Conservation (phyloP, 1,140 invertebrate species). For the Glomeris maerens region DNA sequence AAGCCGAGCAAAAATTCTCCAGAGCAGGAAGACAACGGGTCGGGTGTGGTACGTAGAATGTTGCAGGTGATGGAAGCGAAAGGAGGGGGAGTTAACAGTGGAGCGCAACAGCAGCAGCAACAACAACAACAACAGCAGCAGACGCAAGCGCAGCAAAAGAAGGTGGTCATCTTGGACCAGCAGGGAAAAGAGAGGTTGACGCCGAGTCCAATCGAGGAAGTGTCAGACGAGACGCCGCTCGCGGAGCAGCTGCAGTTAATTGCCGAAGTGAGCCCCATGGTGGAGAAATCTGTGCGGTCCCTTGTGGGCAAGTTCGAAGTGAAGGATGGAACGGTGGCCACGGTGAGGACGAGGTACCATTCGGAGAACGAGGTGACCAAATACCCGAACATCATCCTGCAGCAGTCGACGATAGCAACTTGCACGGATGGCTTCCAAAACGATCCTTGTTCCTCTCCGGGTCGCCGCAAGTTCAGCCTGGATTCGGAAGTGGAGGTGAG, state of each 20-base stretch:
- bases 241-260: conserved; percentile 24
- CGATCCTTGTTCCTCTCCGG: conserved; percentile 8
- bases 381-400: conserved; percentile 18
- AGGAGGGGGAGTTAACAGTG: conserved; percentile 12
- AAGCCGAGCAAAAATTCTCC: conserved; percentile 8
- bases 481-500: conserved; percentile 36
- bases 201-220: conserved; percentile 28
- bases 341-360: conserved; percentile 24
- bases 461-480: conserved; percentile 6
- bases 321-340: conserved; percentile 24
- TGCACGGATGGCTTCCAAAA: conserved; percentile 1
- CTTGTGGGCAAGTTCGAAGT: conserved; percentile 55
- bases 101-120: conserved; percentile 14
- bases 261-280: conserved; percentile 31
- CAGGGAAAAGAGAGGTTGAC: conserved; percentile 15
- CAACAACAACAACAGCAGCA: conserved; percentile 8
- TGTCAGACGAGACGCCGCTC: conserved; percentile 19
- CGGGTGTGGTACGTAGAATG: conserved; percentile 23
- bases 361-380: conserved; percentile 14
- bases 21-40: conserved; percentile 17
- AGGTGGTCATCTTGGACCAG: conserved; percentile 13
- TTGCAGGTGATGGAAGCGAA: conserved; percentile 23
- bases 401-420: conserved; percentile 21
- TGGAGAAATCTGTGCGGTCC: conserved; percentile 56
- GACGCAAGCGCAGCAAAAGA: conserved; percentile 8